Evolutionary conservation across 2,113 vertebrate species (phyloP).

Genomic region (Paraplagusia blochii): DNA sequence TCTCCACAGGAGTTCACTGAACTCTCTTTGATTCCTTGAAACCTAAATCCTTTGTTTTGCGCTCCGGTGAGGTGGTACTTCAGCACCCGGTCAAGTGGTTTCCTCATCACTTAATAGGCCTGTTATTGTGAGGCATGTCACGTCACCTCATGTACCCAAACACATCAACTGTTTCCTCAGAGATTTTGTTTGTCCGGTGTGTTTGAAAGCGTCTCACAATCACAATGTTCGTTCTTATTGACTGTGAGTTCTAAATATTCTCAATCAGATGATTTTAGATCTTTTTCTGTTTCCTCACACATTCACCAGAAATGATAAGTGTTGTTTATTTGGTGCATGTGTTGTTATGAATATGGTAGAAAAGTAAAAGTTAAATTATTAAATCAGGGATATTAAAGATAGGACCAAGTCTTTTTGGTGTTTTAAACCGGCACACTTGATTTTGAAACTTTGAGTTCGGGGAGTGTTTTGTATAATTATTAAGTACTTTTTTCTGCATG

Average conservation of each 20-base stretch:
- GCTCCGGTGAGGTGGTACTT: conserved; percentile 25
- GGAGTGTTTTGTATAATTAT: too few species aligned
- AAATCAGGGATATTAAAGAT: too few species aligned
- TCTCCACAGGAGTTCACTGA: conserved; percentile 39
- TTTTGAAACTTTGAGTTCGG: too few species aligned
- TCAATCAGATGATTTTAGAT: too few species aligned
- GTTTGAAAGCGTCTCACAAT: conserved; percentile 5
- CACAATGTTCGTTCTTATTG: conserved; percentile 14
- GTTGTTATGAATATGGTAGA: too few species aligned
- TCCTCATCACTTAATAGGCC: conserved; percentile 2
- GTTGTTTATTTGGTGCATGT: too few species aligned
- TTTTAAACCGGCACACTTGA: too few species aligned
- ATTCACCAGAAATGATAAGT: too few species aligned
- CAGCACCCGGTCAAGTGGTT: conserved; percentile 8
- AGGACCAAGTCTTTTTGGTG: too few species aligned
- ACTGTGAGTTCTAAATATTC: background rate
- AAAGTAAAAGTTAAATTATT: too few species aligned
- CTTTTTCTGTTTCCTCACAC: too few species aligned
- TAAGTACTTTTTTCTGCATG: too few species aligned
- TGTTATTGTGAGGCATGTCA: conserved; percentile 36
- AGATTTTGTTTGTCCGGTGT: conserved; percentile 14
- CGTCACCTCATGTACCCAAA: conserved; percentile 50
- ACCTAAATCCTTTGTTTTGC: conserved; percentile 70
- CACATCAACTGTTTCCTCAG: conserved; percentile 39
- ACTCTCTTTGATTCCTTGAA: conserved; percentile 52